phyloP scores from a whole-genome alignment of 2,797 vertebrate species.

The Pyrocephalus nanus region DNA sequence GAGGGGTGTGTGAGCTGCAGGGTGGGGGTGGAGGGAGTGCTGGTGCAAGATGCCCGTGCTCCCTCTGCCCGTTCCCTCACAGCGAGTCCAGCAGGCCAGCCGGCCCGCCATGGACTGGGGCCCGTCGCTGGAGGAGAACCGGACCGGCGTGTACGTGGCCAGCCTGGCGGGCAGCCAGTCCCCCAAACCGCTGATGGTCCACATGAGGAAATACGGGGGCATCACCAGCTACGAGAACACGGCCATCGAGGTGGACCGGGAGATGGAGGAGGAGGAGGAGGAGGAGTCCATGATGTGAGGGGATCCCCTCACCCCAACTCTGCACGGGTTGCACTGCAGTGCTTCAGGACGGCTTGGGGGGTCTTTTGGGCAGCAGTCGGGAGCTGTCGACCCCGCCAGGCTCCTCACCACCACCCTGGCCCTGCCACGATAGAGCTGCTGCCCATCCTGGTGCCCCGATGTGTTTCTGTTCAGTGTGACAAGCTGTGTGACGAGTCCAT shows the following conservation, averaged over 20 bases:
- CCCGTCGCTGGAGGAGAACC: slow-evolving; percentile 79
- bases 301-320: not conserved
- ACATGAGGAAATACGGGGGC: slow-evolving; percentile 81
- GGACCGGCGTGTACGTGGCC: slow-evolving; percentile 77
- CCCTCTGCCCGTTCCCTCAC: not conserved
- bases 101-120: slow-evolving; percentile 80
- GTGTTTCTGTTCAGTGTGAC: slow-evolving; percentile 42
- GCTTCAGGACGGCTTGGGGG: not conserved
- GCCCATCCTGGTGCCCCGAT: not conserved
- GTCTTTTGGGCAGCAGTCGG: not conserved
- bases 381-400: not conserved
- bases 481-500: not conserved
- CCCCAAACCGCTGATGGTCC: slow-evolving; percentile 81
- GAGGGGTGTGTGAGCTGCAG: not conserved
- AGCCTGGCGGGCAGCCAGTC: slow-evolving; percentile 81
- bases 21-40: fast-evolving
- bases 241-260: slow-evolving; percentile 79
- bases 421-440: not conserved
- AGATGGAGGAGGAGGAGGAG: slow-evolving; percentile 76
- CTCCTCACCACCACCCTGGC: not conserved
- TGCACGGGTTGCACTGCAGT: slow-evolving; percentile 23
- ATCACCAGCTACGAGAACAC: slow-evolving; percentile 84
- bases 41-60: not conserved
- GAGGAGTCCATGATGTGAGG: slow-evolving; percentile 80
- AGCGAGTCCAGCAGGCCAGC: slow-evolving; percentile 81